Evolutionary conservation across 2,797 vertebrate genomes (phyloP).

Genomic region (Eidolon dupreanum): DNA sequence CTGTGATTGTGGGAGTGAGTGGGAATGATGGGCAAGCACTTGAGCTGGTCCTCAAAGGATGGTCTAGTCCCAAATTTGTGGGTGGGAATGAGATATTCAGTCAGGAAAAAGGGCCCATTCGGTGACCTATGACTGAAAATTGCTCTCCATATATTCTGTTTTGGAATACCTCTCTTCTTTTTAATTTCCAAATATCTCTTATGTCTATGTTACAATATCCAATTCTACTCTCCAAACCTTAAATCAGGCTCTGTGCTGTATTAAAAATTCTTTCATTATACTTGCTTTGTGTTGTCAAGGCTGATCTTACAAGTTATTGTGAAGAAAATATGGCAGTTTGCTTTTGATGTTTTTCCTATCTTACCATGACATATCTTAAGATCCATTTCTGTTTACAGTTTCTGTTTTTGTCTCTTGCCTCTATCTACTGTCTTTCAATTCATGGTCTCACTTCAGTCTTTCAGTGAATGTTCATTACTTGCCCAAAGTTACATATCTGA

Average conservation of each 20-base stretch:
- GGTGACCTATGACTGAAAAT: not conserved
- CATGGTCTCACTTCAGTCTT: not conserved
- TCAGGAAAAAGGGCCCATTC: not conserved
- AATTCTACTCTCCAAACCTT: not conserved
- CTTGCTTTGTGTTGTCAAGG: not conserved
- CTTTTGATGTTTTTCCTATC: not conserved
- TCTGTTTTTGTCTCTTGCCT: not conserved
- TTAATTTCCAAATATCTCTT: slow-evolving; percentile 20
- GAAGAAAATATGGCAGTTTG: not conserved
- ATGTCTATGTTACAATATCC: not conserved
- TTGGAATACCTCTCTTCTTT: not conserved
- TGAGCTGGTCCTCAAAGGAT: not conserved
- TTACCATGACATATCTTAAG: not conserved
- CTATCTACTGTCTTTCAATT: not conserved
- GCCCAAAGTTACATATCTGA: not conserved
- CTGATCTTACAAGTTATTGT: not conserved
- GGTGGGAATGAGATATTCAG: not conserved
- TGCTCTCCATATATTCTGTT: not conserved
- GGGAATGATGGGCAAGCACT: not conserved
- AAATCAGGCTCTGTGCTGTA: not conserved
- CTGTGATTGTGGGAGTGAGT: not conserved
- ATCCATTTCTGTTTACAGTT: not conserved
- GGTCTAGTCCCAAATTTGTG: not conserved
- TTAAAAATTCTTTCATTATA: not conserved
- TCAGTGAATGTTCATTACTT: not conserved